Evolutionary conservation across 35 echinoderm and acorn worm genomes (phyloP), one percentile per base, ranked within the genome.

Genomic region (Ophioderma brevispina): DNA sequence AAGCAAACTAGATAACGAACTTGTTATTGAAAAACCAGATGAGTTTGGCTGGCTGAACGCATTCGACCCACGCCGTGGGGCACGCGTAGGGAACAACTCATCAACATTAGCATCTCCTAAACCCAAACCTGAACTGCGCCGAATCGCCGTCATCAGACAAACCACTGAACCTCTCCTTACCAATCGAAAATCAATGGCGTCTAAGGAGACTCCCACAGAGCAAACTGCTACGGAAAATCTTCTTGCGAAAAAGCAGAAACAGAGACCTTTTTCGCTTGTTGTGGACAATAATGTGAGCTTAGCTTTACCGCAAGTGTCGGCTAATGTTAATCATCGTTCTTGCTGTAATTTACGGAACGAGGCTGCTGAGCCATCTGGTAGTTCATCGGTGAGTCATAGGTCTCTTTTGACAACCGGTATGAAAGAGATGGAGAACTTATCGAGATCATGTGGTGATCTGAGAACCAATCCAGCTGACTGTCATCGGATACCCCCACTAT

Each of bases 1-100:
- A 13, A 91, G 90, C 39, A 35, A 82, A 15, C 75, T 91, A 25
- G 90, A 91, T 40, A 91, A 59, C 32, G 90, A 76, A 8, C 40
- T 84, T 15, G 90, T 86, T 35, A 76, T 77, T n/a, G 90, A 91
- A 35, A 91, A 91, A 76, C 38, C 75, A 35, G 90, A 91, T 38
- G 38, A 77, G 19, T 85, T 85, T 37, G 81, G 90, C 43, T 91
- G 90, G 90, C 76, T 86, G 40, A 76, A 75, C 36, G 90, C 90
- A 25, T 91, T 91, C 46, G 82, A 91, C 77, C 90, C 90, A 28
- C 34, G 35, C 43, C 46, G 83, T 85, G 83, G 49, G 31, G 43
- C 55, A 64, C 52, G 0, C 17, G 49, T 36, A 85, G 34, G 52
- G 35, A 35, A 85, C 33, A 52, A 19, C 30, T 34, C 34, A 15